phyloP scores from a whole-genome alignment of 2,113 vertebrate genomes.

The Poecile atricapillus region DNA sequence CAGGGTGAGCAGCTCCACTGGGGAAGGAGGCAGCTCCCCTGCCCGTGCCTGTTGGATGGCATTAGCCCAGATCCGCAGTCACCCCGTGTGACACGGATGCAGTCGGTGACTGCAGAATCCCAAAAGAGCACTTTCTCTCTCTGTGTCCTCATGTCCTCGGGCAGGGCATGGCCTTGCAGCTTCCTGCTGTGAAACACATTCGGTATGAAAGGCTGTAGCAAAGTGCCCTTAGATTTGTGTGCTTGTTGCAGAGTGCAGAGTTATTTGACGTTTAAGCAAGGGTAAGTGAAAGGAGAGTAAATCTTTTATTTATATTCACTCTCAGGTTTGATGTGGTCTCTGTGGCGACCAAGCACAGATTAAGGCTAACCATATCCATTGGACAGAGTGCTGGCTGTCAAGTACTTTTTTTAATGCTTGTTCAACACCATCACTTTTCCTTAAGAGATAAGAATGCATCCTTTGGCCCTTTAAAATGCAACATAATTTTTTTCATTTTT shows the following conservation, averaged over 20 bases:
- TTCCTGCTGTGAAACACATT: fast-evolving
- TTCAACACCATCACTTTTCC: neutral
- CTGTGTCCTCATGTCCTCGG: fast-evolving
- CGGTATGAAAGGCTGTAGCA: neutral
- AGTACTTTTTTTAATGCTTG: neutral
- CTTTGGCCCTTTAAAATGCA: neutral
- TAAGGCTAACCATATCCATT: neutral
- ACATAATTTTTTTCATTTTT: neutral
- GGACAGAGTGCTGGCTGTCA: neutral
- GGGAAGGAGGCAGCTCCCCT: neutral
- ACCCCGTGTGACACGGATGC: neutral
- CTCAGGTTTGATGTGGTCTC: neutral
- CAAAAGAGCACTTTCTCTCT: neutral
- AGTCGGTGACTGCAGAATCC: neutral
- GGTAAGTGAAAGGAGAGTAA: neutral
- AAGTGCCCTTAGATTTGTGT: fast-evolving
- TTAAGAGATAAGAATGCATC: neutral
- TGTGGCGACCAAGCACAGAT: neutral
- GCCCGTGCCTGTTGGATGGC: neutral
- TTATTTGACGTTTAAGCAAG: neutral
- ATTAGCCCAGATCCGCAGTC: neutral
- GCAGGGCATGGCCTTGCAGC: neutral
- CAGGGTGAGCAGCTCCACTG: fast-evolving
- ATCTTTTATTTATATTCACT: neutral
- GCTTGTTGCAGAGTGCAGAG: neutral